phyloP scores from a whole-genome alignment of 2,797 vertebrate species.

The Novumbra hubbsi region DNA sequence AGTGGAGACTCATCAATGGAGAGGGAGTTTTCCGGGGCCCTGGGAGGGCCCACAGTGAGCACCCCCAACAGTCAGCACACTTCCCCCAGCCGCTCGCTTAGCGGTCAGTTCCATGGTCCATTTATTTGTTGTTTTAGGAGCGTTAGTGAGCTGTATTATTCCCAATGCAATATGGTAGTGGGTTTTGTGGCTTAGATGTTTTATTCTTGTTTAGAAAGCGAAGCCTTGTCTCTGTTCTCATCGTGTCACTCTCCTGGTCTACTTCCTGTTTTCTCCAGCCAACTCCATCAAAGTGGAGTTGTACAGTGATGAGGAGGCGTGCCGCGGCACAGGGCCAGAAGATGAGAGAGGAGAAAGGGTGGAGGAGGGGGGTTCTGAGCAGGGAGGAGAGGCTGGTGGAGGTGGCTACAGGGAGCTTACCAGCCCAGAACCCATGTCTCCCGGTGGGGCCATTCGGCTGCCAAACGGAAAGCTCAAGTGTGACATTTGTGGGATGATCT shows the following conservation, averaged over 20 bases:
- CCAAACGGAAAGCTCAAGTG: slow-evolving; percentile 97
- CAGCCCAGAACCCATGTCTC: slow-evolving; percentile 80
- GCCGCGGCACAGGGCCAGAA: slow-evolving; percentile 77
- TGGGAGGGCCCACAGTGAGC: slow-evolving; percentile 89
- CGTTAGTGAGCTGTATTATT: neutral
- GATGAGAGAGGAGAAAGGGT: slow-evolving; percentile 78
- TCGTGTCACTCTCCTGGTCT: neutral
- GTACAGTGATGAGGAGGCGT: slow-evolving; percentile 94
- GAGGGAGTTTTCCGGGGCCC: slow-evolving; percentile 90
- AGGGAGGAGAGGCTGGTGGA: slow-evolving; percentile 65
- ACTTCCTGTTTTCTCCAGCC: slow-evolving; percentile 64
- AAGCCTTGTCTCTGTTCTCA: neutral
- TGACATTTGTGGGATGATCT: slow-evolving; percentile 95
- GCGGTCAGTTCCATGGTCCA: slow-evolving; percentile 73
- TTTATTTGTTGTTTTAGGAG: neutral
- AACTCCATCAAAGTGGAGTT: slow-evolving; percentile 98
- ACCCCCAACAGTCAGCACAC: slow-evolving; percentile 96
- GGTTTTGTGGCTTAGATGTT: neutral
- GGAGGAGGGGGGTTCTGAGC: slow-evolving; percentile 82
- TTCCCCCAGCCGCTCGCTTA: slow-evolving; percentile 91
- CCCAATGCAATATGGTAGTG: neutral
- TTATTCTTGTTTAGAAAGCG: neutral
- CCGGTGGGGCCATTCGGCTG: slow-evolving; percentile 86
- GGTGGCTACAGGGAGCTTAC: slow-evolving; percentile 83
- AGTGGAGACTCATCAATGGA: slow-evolving; percentile 95